phyloP scores from a whole-genome alignment of 2,888 invertebrate species.

The Drosophila paramelanica region DNA sequence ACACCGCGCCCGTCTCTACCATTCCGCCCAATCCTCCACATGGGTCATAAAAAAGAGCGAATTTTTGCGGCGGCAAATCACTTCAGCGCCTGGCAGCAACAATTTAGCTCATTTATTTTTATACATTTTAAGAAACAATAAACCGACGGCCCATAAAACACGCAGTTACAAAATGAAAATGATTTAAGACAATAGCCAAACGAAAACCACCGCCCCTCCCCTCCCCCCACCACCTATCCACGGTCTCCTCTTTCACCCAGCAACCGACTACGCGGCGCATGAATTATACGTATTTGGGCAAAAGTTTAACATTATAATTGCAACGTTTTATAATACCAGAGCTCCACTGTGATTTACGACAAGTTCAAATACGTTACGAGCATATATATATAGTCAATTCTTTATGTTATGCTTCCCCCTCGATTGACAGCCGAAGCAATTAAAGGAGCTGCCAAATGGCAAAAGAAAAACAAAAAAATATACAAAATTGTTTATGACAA shows the following conservation, averaged over 20 bases:
- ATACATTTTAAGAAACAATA: conserved; percentile 80
- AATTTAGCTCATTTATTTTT: conserved; percentile 79
- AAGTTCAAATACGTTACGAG: conserved; percentile 6
- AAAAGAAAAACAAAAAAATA: neutral
- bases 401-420: neutral
- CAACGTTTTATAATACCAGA: conserved; percentile 71
- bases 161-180: conserved; percentile 77
- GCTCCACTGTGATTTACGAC: conserved; percentile 52
- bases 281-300: conserved; percentile 50
- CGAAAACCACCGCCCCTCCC: neutral
- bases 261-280: conserved; percentile 9
- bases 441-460: conserved; percentile 3
- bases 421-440: conserved; percentile 25
- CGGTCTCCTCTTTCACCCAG: too few species aligned
- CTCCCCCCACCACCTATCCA: neutral
- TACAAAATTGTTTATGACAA: neutral
- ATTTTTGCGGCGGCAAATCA: conserved; percentile 63
- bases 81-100: conserved; percentile 65
- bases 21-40: neutral
- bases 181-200: conserved; percentile 67
- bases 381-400: conserved; percentile 15
- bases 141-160: conserved; percentile 78
- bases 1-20: neutral
- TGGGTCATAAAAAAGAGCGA: conserved; percentile 50
- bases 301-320: conserved; percentile 75